These are phyloP conservation scores for Pseudorhiza aurosa DNA, from an alignment of 30 jellyfish, hydroid and myxozoan genomes.

Conservation along the genomic window DNA sequence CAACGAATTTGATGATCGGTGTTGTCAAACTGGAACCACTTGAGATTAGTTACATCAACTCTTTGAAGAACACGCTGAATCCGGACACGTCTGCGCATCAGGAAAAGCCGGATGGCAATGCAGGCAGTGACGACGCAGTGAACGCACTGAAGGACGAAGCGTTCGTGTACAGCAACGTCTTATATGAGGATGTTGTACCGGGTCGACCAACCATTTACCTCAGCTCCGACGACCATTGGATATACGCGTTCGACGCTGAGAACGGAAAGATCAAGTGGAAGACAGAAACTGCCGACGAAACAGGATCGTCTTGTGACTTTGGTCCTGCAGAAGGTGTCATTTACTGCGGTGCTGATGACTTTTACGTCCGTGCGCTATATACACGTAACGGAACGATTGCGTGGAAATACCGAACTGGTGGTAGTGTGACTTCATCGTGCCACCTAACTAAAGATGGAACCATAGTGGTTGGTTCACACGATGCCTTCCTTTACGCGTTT, in stretches of 20 bases:
- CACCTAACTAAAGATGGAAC: slow-evolving; percentile 71
- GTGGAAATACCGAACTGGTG: slow-evolving; percentile 72
- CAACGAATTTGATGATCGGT: slow-evolving; percentile 52
- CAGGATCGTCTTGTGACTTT: slow-evolving; percentile 90
- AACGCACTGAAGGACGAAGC: not conserved
- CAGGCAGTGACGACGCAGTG: not conserved
- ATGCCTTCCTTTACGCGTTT: slow-evolving; percentile 63
- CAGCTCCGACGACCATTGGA: slow-evolving; percentile 86
- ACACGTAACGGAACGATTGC: slow-evolving; percentile 63
- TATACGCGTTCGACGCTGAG: slow-evolving; percentile 81
- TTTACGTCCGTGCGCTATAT: slow-evolving; percentile 72
- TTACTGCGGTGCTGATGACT: slow-evolving; percentile 94
- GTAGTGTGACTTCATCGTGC: slow-evolving; percentile 77
- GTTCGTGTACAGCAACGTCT: slow-evolving; percentile 54
- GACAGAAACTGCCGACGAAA: slow-evolving; percentile 82
- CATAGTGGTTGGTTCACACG: slow-evolving; percentile 80
- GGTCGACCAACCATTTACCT: slow-evolving; percentile 66
- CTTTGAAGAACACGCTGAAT: slow-evolving; percentile 26
- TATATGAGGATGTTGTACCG: slow-evolving; percentile 44
- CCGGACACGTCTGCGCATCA: slow-evolving; percentile 1
- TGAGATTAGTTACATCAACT: slow-evolving; percentile 34
- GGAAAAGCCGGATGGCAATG: not conserved
- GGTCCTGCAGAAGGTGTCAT: slow-evolving; percentile 40
- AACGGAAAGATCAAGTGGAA: slow-evolving; percentile 80
- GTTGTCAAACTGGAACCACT: slow-evolving; percentile 19